Evolutionary conservation across 2,113 vertebrate species (phyloP).

Genomic region (human): GRCh38 chr7:88697501-88698000

Average conservation of each 20-base stretch:
- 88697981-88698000: background rate
- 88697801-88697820: background rate
- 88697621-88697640: background rate
- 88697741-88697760: background rate
- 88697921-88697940: background rate
- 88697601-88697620: background rate
- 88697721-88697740: background rate
- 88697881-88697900: background rate
- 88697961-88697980: background rate
- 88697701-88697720: background rate
- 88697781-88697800: background rate
- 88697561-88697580: background rate
- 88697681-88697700: background rate
- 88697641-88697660: background rate
- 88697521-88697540: background rate
- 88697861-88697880: slow-evolving; percentile 13
- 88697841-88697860: background rate
- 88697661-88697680: background rate
- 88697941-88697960: background rate
- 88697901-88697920: background rate
- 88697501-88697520: background rate
- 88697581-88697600: background rate
- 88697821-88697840: slow-evolving; percentile 3
- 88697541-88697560: background rate
- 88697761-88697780: background rate